Percentiles rank a stretch among this genome's conserved stretches.
phyloP scores from a whole-genome alignment of 2,888 invertebrate species.

The Rhopalosiphum nymphaeae region DNA sequence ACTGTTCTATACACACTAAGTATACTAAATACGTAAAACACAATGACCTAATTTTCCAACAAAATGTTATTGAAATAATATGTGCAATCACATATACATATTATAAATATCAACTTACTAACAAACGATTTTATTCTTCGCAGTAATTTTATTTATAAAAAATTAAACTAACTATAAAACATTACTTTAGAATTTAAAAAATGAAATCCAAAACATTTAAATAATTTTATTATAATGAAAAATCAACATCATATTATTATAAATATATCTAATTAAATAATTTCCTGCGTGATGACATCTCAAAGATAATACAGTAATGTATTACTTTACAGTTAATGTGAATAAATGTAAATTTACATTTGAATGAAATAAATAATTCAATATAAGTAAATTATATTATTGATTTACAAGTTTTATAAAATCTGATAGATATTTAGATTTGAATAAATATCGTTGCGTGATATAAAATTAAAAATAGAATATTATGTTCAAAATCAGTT shows the following conservation, averaged over 20 bases:
- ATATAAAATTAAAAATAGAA: conserved; percentile 15
- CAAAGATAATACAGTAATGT: background rate
- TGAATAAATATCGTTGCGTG: background rate
- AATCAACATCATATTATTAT: background rate
- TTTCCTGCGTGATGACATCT: background rate
- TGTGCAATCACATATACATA: conserved; percentile 3
- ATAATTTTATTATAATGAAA: background rate
- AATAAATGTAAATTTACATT: background rate
- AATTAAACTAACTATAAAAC: background rate
- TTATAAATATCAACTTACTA: background rate
- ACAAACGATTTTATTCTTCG: background rate
- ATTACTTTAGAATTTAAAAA: background rate
- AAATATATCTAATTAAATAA: background rate
- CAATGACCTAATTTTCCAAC: conserved; percentile 48
- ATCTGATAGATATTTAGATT: background rate
- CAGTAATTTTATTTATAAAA: background rate
- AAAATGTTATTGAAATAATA: conserved; percentile 8
- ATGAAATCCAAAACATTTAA: background rate
- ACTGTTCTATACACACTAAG: conserved; percentile 24
- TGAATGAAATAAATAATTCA: background rate
- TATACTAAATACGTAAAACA: background rate
- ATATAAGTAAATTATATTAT: background rate
- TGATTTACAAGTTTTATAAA: background rate
- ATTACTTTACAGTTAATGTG: background rate
- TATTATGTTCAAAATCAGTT: background rate